Evolutionary conservation across 2,888 invertebrate species (phyloP).

Genomic region (Acanthosepion pharaonis): DNA sequence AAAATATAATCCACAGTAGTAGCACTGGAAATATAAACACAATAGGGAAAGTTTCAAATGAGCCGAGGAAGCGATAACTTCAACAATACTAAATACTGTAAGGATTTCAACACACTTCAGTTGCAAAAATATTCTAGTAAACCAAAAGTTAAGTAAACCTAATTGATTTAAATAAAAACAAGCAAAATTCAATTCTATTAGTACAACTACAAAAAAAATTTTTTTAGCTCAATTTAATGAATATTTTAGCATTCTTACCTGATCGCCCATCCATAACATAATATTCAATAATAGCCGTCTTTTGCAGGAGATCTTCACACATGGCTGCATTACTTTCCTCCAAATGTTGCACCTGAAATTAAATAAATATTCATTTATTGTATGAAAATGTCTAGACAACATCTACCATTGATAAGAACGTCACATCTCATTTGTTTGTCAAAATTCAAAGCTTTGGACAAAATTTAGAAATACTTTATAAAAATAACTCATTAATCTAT

Average conservation of each 20-base stretch:
- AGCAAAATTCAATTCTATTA: no score
- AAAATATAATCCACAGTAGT: no score
- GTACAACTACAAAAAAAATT: no score
- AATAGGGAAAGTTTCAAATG: no score
- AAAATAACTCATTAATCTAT: not conserved
- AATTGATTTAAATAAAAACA: no score
- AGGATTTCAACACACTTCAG: no score
- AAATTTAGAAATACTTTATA: not conserved
- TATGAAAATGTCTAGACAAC: not conserved
- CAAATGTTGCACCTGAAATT: slow-evolving; percentile 72
- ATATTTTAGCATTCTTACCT: slow-evolving; percentile 56
- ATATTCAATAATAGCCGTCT: slow-evolving; percentile 76
- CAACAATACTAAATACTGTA: no score
- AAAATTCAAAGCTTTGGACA: not conserved
- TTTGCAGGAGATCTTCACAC: slow-evolving; percentile 76
- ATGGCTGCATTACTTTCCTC: slow-evolving; percentile 76
- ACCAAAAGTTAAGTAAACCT: no score
- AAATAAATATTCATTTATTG: slow-evolving; percentile 21
- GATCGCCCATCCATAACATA: slow-evolving; percentile 76
- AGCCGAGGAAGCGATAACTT: no score
- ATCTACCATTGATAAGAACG: not conserved
- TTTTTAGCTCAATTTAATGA: no score
- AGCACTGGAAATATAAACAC: no score
- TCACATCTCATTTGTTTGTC: not conserved
- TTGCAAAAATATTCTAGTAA: no score